Conservation (phyloP, 2,113 vertebrate species). For the Brienomyrus longianalis region DNA sequence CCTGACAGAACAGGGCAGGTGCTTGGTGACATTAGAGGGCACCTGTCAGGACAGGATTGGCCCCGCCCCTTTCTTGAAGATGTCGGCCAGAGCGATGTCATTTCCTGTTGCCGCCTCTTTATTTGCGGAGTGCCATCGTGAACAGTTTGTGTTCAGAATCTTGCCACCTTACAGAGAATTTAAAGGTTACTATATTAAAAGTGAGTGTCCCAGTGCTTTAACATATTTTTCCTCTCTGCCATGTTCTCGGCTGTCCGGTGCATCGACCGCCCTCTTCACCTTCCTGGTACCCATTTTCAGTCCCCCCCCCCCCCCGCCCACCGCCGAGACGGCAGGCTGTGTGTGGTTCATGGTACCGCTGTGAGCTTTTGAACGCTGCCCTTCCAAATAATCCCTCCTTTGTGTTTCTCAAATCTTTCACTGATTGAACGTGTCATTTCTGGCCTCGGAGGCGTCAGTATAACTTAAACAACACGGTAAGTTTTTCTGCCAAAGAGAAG, state of each 20-base stretch:
- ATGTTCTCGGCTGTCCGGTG: constrained; percentile 24
- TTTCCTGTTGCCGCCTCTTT: neutral
- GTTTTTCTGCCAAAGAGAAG: constrained; percentile 43
- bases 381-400: constrained; percentile 49
- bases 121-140: neutral
- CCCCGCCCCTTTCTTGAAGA: constrained; percentile 11
- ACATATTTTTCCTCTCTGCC: neutral
- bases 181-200: neutral
- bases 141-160: neutral
- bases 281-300: neutral
- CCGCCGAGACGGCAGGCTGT: constrained; percentile 42
- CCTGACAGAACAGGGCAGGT: constrained; percentile 45
- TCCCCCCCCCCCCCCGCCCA: neutral
- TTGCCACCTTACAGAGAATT: neutral
- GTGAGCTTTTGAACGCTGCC: constrained; percentile 45
- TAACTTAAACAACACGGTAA: constrained; percentile 56
- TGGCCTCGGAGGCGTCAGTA: constrained; percentile 48
- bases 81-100: neutral
- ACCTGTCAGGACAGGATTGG: constrained; percentile 33
- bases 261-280: constrained; percentile 33
- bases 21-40: constrained; percentile 39
- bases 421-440: constrained; percentile 57
- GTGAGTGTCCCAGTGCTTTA: neutral
- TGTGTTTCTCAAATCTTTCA: constrained; percentile 56
- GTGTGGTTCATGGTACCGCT: constrained; percentile 50